Base-by-base conservation (phyloP, 2,113 vertebrate genomes). In the Alouatta palliata region DNA sequence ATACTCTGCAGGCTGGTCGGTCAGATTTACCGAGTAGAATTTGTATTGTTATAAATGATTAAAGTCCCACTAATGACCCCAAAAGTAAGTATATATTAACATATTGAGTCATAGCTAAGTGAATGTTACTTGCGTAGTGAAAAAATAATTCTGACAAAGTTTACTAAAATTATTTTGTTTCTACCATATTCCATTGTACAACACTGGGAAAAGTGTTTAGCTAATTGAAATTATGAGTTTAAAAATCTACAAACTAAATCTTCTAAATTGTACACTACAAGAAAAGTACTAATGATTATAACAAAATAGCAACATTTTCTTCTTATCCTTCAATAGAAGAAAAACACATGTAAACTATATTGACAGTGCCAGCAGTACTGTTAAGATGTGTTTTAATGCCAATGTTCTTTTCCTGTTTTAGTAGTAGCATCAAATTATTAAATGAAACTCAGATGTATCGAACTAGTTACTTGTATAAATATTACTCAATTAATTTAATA, bases 121-220 rank as follows among this genome's bases (percentile, higher is more conserved):
- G n/a, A 91, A 56, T 82, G 56, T 88, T 85, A 85, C 19, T 71
- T 87, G 19, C 3, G 43, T 8, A 83, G 45, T 61, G 54, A 14
- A 79, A 95, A 95, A 66, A 58, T 80, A 76, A 80, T 90, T 84
- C 35, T 68, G 96, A 61, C 3, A 25, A 83, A 90, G 25, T 87
- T 85, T 76, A 81, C 11, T 80, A 47, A 3, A 86, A 23, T 4
- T 43, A 9, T 61, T 92, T 58, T 14, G 76, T 94, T 92, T 95
- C 43, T 16, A 54, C 12, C 4, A 75, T 7, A 80, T 40, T 80
- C 8, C 21, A 27, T 45, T 76, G 25, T 64, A 80, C 94, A 92
- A 93, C 27, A n/a, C 35, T 64, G 8, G 45, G 45, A 49, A 87
- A 89, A 96, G 6, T 88, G 8, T 94, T 92, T 83, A 90, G 7